phyloP scores from a whole-genome alignment of 2,113 vertebrate genomes.

The Platanista minor region DNA sequence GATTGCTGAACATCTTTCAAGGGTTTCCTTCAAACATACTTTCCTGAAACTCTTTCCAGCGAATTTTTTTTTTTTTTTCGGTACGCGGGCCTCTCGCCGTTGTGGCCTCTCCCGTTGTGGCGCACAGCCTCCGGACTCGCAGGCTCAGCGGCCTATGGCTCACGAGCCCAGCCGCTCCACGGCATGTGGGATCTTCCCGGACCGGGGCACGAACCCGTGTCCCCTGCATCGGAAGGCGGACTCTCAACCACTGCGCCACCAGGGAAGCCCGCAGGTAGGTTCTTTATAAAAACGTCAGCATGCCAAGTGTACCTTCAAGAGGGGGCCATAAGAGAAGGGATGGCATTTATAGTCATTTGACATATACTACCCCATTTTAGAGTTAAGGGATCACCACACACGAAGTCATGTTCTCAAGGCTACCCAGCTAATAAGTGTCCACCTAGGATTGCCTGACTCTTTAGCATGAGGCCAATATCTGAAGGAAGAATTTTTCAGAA shows the following conservation, averaged over 20 bases:
- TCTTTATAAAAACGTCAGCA: not conserved
- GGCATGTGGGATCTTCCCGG: too few relatives aligned
- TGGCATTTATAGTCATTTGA: not conserved
- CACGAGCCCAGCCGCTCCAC: too few relatives aligned
- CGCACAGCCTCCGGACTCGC: too few relatives aligned
- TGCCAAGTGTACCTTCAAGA: not conserved
- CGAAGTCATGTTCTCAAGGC: not conserved
- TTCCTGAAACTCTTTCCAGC: not conserved
- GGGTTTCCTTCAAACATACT: not conserved
- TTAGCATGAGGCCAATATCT: not conserved
- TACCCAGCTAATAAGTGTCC: not conserved
- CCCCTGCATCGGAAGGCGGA: too few relatives aligned
- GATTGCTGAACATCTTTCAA: not conserved
- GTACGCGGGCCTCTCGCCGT: too few relatives aligned
- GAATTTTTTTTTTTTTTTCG: too few relatives aligned
- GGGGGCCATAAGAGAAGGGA: not conserved
- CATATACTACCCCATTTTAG: not conserved
- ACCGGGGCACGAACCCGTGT: too few relatives aligned
- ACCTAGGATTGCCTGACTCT: not conserved
- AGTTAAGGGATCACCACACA: not conserved
- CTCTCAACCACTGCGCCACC: too few relatives aligned
- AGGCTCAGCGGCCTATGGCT: too few relatives aligned
- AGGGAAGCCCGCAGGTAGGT: too few relatives aligned
- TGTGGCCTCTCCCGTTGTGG: too few relatives aligned
- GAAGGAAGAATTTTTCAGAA: constrained; percentile 1